Conservation (phyloP, 2,888 invertebrate species). For the Campoplex nolae region DNA sequence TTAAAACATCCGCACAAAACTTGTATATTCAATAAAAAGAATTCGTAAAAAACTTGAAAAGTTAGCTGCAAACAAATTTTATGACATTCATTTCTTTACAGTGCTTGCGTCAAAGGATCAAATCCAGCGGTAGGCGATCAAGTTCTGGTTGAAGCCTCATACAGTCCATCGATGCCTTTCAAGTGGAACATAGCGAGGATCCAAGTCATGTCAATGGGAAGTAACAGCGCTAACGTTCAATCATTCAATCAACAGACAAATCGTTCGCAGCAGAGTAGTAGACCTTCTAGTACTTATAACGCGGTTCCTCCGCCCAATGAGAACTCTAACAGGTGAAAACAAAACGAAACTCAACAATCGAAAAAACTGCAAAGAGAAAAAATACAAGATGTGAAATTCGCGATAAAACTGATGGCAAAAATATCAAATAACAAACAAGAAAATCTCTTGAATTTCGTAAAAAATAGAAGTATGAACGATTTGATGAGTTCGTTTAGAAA, state of each 20-base stretch:
- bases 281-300: slow-evolving; percentile 87
- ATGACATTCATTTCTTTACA: slow-evolving; percentile 81
- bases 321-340: slow-evolving; percentile 81
- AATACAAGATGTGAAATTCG: no score
- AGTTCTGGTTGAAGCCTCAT: slow-evolving; percentile 97
- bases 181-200: slow-evolving; percentile 99
- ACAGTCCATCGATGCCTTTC: slow-evolving; percentile 97
- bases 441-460: no score
- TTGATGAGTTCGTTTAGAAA: no score
- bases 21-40: no score
- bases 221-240: slow-evolving; percentile 75
- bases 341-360: no score
- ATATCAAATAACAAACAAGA: no score
- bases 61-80: background rate
- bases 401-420: no score
- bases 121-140: slow-evolving; percentile 96
- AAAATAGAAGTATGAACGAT: no score
- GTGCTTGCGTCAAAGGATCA: slow-evolving; percentile 94
- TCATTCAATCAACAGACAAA: slow-evolving; percentile 77
- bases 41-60: no score
- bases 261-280: slow-evolving; percentile 77
- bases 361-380: no score
- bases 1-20: no score
- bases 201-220: slow-evolving; percentile 90
- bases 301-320: slow-evolving; percentile 90